phyloP scores from a whole-genome alignment of 1,140 invertebrate species.

The Palaemon carinicauda region DNA sequence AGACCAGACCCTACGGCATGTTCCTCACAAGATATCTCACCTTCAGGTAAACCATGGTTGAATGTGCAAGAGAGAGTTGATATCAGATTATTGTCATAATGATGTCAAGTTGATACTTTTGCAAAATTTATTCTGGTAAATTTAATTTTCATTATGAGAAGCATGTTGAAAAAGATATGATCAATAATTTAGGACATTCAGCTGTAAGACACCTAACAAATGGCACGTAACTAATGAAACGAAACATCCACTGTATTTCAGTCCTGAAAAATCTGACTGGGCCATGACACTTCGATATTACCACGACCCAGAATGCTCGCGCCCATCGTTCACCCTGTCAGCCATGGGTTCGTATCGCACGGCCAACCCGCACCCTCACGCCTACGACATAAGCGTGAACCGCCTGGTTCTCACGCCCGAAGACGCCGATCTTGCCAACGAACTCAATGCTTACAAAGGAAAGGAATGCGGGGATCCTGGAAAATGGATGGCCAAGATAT shows the following conservation, averaged over 20 bases:
- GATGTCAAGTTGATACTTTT: too few species aligned
- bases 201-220: too few species aligned
- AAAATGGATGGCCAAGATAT: background rate
- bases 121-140: too few species aligned
- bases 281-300: slow-evolving; percentile 32
- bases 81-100: too few species aligned
- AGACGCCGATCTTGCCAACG: slow-evolving; percentile 23
- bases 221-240: too few species aligned
- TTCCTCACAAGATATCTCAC: slow-evolving; percentile 25
- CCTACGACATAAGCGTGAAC: background rate
- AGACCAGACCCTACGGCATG: slow-evolving; percentile 45
- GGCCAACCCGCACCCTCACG: background rate
- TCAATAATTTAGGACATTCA: too few species aligned
- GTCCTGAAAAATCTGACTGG: slow-evolving; percentile 1
- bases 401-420: slow-evolving; percentile 13
- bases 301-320: slow-evolving; percentile 37
- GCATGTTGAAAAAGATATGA: too few species aligned
- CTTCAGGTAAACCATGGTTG: slow-evolving; percentile 20
- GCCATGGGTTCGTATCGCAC: slow-evolving; percentile 11
- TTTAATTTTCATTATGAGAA: too few species aligned
- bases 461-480: slow-evolving; percentile 23
- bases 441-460: slow-evolving; percentile 25
- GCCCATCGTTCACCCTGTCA: slow-evolving; percentile 40
- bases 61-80: too few species aligned
- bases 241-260: background rate